A percentile compares a stretch with the other conserved stretches of the same genome.
Conservation (phyloP, 2,113 vertebrate species). For the Bambusicola thoracicus region DNA sequence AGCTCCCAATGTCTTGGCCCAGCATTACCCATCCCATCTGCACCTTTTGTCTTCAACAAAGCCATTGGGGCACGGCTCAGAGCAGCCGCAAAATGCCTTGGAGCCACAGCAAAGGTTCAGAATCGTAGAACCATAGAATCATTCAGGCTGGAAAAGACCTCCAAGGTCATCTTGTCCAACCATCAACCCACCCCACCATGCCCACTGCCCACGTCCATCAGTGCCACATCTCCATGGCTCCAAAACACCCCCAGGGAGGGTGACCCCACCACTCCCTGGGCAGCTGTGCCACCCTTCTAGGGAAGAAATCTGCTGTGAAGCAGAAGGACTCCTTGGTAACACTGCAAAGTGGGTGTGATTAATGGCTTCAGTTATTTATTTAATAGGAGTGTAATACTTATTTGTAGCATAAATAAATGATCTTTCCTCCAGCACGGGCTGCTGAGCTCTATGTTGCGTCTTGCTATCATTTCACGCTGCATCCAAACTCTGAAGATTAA, state of each 20-base stretch:
- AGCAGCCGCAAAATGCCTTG: not conserved
- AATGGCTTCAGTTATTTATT: not conserved
- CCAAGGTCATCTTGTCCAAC: too few relatives aligned
- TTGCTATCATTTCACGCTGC: not conserved
- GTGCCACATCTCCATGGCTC: too few relatives aligned
- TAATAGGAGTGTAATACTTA: not conserved
- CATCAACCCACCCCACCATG: too few relatives aligned
- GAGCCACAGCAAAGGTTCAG: too few relatives aligned
- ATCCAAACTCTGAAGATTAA: not conserved
- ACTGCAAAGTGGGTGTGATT: not conserved
- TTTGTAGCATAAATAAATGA: not conserved
- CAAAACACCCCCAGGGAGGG: too few relatives aligned
- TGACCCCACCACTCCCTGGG: too few relatives aligned
- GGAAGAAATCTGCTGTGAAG: not conserved
- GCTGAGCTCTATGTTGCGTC: not conserved
- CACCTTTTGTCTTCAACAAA: not conserved
- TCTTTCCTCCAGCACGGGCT: not conserved
- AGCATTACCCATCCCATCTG: not conserved
- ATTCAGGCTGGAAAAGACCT: too few relatives aligned
- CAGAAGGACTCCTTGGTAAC: accelerated
- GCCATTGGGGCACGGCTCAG: not conserved
- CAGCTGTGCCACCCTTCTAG: too few relatives aligned
- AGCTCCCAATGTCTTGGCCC: not conserved
- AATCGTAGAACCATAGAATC: too few relatives aligned
- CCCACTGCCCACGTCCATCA: too few relatives aligned